Conservation (phyloP, 2,113 vertebrate genomes). For the Leptobrachium ailaonicum region DNA sequence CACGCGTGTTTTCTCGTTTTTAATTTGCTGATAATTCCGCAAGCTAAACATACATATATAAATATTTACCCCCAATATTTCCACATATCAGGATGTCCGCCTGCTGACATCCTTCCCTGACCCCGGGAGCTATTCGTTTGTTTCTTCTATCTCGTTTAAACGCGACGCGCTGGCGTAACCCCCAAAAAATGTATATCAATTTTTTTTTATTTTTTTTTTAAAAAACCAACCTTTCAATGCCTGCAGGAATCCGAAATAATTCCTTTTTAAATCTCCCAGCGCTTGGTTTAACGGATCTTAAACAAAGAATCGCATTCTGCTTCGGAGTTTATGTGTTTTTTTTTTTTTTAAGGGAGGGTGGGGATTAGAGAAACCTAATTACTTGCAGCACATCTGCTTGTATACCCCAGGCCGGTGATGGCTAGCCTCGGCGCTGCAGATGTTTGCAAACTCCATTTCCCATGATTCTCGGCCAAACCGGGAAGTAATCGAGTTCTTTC, state of each 20-base stretch:
- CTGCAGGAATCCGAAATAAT: neutral
- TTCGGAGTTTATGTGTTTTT: slow-evolving; percentile 1
- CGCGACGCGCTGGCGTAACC: neutral
- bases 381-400: slow-evolving; percentile 2
- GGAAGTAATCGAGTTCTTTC: no score
- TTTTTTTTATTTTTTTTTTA: no score
- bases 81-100: neutral
- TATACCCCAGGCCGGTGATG: neutral
- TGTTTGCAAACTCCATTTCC: no score
- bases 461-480: no score
- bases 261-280: neutral
- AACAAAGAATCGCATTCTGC: slow-evolving; percentile 1
- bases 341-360: neutral
- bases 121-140: neutral
- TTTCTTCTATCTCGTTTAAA: no score
- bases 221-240: neutral
- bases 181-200: no score
- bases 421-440: no score
- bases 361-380: slow-evolving; percentile 2
- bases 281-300: neutral
- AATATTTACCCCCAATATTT: no score
- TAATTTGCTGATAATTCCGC: no score
- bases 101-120: neutral
- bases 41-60: no score
- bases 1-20: no score